Evolutionary conservation across 1,140 invertebrate genomes (phyloP), one percentile per base, ranked within the genome.

Genomic region (Cylas formicarius): DNA sequence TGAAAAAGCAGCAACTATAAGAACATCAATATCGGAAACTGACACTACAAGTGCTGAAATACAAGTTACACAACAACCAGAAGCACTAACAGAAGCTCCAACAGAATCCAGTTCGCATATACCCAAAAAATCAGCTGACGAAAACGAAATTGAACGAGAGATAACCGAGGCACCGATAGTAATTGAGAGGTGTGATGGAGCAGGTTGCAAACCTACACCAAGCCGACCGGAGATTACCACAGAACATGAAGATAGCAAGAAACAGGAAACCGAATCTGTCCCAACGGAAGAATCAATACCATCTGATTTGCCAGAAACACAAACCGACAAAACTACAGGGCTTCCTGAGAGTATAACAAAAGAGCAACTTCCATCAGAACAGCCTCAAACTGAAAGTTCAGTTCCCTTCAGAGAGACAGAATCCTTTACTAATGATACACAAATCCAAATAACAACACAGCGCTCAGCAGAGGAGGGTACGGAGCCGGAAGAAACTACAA

Each of bases 1-100:
- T n/a, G n/a, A n/a, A n/a, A n/a, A n/a, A n/a, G n/a, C n/a, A n/a
- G n/a, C n/a, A n/a, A n/a, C n/a, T n/a, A n/a, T n/a, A n/a, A n/a
- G n/a, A n/a, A n/a, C n/a, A n/a, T n/a, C n/a, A n/a, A 19, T 24
- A 37, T 45, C 28, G 2, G 14, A 22, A 23, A 9, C 16, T 40
- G 27, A 24, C 17, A 23, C 21, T 7, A 28, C 39, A 45, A 8
- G 13, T 19, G 44, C 41, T 22, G 44, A 43, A 43, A 20, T n/a
- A 40, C 46, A 41, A 11, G 32, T 40, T 16, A 43, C 33, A 18
- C 43, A 52, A 45, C 20, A 43, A 38, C n/a, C 17, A 22, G 39
- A 35, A 28, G 9, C 11, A 9, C 36, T 36, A 56, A 23, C 34
- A 14, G 39, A 17, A 38, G n/a, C n/a, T n/a, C n/a, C n/a, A n/a